A percentile compares a stretch with the other conserved stretches of the same genome.
Evolutionary conservation across 2,113 vertebrate genomes (phyloP).

Genomic region (Carassius auratus): DNA sequence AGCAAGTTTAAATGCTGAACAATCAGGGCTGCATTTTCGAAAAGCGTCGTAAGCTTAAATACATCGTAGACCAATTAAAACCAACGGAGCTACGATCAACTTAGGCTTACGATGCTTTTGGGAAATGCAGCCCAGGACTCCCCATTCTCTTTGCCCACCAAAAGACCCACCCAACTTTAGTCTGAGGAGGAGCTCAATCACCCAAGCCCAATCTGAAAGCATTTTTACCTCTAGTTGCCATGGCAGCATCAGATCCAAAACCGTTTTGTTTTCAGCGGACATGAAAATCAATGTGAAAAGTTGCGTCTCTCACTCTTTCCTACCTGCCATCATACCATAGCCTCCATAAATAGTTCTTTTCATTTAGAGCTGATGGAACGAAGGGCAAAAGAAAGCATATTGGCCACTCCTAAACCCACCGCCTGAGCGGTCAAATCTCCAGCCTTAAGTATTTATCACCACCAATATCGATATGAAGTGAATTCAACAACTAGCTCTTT

Average conservation of each 20-base stretch:
- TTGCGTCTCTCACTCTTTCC: conserved; percentile 26
- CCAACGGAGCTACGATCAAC: no score
- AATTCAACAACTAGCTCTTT: conserved; percentile 26
- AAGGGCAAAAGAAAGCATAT: background rate
- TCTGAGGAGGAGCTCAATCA: conserved; percentile 27
- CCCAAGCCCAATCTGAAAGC: conserved; percentile 18
- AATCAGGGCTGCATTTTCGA: background rate
- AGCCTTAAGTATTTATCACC: conserved; percentile 21
- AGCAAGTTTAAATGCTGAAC: background rate
- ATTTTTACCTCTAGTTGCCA: conserved; percentile 41
- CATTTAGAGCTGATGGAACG: conserved; percentile 19
- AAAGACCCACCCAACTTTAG: conserved; percentile 8
- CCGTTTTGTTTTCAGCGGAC: conserved; percentile 42
- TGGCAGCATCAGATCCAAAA: conserved; percentile 7
- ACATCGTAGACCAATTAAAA: no score
- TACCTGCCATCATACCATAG: conserved; percentile 30
- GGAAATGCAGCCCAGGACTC: no score
- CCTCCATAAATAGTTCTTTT: conserved; percentile 46
- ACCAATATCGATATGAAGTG: conserved; percentile 32
- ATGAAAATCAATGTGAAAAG: conserved; percentile 50
- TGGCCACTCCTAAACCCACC: conserved; percentile 17
- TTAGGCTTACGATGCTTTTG: no score
- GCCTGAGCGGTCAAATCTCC: background rate
- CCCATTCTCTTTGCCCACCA: background rate
- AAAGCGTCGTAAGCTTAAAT: no score